These are phyloP conservation scores for Vidua chalybeata DNA, from an alignment of 2,113 vertebrate genomes.

Conservation along the genomic window DNA sequence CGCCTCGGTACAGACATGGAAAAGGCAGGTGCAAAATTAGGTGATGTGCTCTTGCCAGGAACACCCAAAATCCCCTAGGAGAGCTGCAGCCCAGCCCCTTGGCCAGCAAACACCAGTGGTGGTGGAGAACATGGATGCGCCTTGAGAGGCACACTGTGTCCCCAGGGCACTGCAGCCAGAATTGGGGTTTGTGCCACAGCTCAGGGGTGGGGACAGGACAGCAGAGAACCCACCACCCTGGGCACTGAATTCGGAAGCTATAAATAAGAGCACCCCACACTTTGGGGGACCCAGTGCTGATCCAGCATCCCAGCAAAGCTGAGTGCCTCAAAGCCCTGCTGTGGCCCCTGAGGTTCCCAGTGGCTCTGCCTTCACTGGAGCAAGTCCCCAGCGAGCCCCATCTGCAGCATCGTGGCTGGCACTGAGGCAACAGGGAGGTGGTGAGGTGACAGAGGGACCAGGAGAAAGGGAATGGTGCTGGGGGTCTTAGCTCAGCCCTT, in stretches of 20 bases:
- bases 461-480: background rate
- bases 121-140: background rate
- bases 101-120: background rate
- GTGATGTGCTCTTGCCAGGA: background rate
- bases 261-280: background rate
- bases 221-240: background rate
- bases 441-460: background rate
- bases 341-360: fast-evolving
- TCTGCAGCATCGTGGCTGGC: background rate
- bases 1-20: fast-evolving
- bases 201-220: background rate
- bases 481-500: background rate
- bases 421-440: background rate
- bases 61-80: background rate
- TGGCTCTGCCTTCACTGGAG: background rate
- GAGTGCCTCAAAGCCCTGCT: background rate
- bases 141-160: background rate
- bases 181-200: background rate
- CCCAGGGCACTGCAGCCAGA: background rate
- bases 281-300: background rate
- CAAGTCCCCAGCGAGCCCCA: fast-evolving
- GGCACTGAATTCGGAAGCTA: constrained; percentile 9
- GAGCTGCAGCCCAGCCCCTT: background rate
- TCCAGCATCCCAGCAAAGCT: background rate
- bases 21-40: constrained; percentile 22